Conservation (phyloP, 2,113 vertebrate species). For the Tupaia chinensis region DNA sequence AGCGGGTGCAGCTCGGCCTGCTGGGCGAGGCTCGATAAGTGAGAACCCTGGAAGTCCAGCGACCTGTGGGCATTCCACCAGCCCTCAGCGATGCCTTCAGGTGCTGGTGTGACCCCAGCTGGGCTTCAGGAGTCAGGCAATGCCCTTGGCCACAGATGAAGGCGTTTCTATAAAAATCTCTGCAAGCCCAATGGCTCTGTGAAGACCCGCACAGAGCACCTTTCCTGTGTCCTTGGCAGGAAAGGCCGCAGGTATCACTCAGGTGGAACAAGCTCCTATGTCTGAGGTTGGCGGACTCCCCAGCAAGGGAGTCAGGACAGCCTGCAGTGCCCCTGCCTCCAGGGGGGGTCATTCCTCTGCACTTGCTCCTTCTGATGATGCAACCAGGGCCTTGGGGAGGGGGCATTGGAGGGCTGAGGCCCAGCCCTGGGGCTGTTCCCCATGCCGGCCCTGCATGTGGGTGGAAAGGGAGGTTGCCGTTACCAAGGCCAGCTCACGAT, state of each 20-base stretch:
- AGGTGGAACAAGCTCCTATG: too few species aligned
- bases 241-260: not conserved
- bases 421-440: not conserved
- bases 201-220: not conserved
- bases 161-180: slow-evolving; percentile 59
- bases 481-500: not conserved
- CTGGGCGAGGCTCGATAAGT: not conserved
- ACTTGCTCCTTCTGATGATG: not conserved
- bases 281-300: not conserved
- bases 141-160: not conserved
- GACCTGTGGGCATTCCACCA: rapidly evolving
- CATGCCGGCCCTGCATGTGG: rapidly evolving
- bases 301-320: too few species aligned
- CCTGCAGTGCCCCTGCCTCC: too few species aligned
- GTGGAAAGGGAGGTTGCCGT: not conserved
- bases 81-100: rapidly evolving
- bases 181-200: slow-evolving; percentile 30
- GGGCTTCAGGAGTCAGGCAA: rapidly evolving
- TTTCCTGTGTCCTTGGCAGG: not conserved
- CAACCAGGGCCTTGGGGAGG: not conserved
- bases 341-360: too few species aligned
- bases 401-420: not conserved
- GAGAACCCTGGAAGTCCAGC: not conserved
- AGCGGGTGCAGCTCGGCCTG: not conserved
- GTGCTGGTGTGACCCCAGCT: not conserved